Evolutionary conservation across 2,797 vertebrate species (phyloP).

Genomic region (Crocodylus rhombifer): DNA sequence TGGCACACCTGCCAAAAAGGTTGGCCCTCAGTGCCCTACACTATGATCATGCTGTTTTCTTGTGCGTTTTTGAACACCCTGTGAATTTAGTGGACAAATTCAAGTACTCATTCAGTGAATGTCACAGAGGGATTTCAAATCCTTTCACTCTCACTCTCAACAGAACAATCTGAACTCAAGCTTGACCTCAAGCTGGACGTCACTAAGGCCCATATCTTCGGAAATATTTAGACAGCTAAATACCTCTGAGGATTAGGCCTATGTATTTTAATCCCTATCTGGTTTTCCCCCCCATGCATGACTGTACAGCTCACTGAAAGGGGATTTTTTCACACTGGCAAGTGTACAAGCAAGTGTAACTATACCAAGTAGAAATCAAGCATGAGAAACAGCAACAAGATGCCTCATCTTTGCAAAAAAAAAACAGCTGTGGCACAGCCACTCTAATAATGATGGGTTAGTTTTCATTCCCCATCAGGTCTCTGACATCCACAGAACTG

Average conservation of each 20-base stretch:
- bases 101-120: not conserved
- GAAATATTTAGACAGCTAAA: not conserved
- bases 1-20: too few species aligned
- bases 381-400: not conserved
- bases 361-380: not conserved
- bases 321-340: not conserved
- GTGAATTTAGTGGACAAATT: not conserved
- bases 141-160: not conserved
- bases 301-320: not conserved
- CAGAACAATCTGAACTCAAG: not conserved
- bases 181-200: not conserved
- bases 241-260: not conserved
- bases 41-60: not conserved
- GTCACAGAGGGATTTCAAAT: not conserved
- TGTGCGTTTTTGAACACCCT: not conserved
- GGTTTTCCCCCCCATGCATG: not conserved
- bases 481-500: not conserved
- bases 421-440: constrained; percentile 3
- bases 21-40: not conserved
- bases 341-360: not conserved
- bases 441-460: not conserved
- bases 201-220: not conserved
- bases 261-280: not conserved
- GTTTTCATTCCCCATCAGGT: not conserved
- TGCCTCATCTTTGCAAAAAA: not conserved